phyloP scores from a whole-genome alignment of 2,888 invertebrate species.

The Papilio elwesi region DNA sequence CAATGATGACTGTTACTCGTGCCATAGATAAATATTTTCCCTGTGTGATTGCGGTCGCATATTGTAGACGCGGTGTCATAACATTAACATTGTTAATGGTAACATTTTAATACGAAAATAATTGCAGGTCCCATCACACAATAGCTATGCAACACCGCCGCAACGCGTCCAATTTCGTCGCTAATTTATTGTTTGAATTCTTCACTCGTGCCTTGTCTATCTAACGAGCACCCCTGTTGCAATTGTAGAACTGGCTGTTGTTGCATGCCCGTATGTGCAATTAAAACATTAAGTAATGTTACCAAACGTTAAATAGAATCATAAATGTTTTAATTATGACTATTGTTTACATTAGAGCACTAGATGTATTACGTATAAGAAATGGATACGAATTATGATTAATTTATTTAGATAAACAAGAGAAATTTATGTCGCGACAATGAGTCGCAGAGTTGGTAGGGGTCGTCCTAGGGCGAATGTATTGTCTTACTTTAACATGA shows the following conservation, averaged over 20 bases:
- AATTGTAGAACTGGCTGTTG: conserved; percentile 22
- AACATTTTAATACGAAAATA: conserved; percentile 45
- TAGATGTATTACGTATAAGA: too few relatives aligned
- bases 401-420: too few relatives aligned
- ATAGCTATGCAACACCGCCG: conserved; percentile 41
- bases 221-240: conserved; percentile 28
- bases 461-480: too few relatives aligned
- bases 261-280: conserved; percentile 23
- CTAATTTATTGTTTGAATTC: conserved; percentile 36
- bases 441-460: too few relatives aligned
- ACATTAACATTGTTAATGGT: conserved; percentile 35
- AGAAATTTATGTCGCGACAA: too few relatives aligned
- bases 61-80: conserved; percentile 5
- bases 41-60: conserved; percentile 3
- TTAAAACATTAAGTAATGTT: conserved; percentile 28
- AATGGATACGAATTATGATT: too few relatives aligned
- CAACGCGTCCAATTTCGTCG: conserved; percentile 35
- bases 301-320: not conserved
- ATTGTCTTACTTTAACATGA: too few relatives aligned
- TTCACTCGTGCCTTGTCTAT: conserved; percentile 22
- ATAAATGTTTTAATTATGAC: not conserved
- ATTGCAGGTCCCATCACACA: conserved; percentile 43
- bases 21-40: conserved; percentile 14
- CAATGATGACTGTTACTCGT: not conserved
- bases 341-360: too few relatives aligned